Evolutionary conservation across 2,113 vertebrate species (phyloP).

Genomic region (Sisor rabdophorus): DNA sequence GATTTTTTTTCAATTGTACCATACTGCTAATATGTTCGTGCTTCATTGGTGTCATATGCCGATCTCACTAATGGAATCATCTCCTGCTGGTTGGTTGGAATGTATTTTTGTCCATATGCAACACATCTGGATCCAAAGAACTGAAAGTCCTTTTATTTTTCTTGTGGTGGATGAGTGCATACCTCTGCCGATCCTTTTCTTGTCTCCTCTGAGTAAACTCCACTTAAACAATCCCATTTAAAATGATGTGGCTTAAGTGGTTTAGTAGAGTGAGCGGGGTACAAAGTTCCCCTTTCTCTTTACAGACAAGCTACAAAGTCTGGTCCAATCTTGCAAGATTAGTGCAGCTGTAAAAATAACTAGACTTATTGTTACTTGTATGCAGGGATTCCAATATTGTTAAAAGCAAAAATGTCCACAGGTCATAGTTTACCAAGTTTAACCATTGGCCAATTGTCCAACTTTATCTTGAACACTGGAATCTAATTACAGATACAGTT

Average conservation of each 20-base stretch:
- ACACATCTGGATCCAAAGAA: background rate
- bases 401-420: too few species aligned
- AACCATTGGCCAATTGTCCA: too few species aligned
- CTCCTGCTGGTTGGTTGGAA: background rate
- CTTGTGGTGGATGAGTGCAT: background rate
- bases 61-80: background rate
- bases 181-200: constrained; percentile 12
- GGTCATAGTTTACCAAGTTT: too few species aligned
- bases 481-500: too few species aligned
- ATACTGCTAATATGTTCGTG: background rate
- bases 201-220: constrained; percentile 21
- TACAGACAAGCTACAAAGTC: background rate
- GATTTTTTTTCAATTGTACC: background rate
- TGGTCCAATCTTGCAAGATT: background rate
- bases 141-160: background rate
- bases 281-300: constrained; percentile 1
- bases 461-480: too few species aligned
- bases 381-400: background rate
- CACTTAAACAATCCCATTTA: constrained; percentile 5
- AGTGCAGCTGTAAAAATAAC: background rate
- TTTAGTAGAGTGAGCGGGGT: background rate
- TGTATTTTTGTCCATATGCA: background rate
- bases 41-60: constrained; percentile 1
- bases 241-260: constrained; percentile 25
- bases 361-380: background rate